Evolutionary conservation across 2,113 vertebrate species (phyloP).

Genomic region (Sphyrna mokarran): DNA sequence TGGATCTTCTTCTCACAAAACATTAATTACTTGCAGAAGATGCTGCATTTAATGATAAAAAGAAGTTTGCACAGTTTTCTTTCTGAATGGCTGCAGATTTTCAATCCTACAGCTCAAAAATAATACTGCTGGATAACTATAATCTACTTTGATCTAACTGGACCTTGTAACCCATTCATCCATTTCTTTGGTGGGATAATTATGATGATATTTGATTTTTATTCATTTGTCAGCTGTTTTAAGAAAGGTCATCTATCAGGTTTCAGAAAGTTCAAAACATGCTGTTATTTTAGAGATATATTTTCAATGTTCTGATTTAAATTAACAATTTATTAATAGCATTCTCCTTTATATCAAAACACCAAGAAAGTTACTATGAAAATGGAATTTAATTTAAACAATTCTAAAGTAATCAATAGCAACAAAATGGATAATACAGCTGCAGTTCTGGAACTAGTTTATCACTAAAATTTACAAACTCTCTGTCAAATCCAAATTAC

Average conservation of each 20-base stretch:
- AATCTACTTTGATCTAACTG: background rate
- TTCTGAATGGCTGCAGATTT: background rate
- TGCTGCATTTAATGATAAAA: background rate
- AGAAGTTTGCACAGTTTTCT: background rate
- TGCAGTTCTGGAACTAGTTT: background rate
- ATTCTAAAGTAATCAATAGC: background rate
- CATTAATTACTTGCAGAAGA: background rate
- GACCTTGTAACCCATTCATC: background rate
- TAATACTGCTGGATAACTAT: background rate
- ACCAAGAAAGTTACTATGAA: background rate
- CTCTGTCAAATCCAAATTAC: background rate
- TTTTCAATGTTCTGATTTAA: background rate
- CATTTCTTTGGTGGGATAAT: background rate
- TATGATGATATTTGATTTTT: background rate
- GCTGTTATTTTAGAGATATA: background rate
- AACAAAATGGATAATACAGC: background rate
- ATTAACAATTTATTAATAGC: background rate
- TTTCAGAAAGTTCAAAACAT: background rate
- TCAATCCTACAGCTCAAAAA: background rate
- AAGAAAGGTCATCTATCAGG: background rate
- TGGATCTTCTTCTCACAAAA: background rate
- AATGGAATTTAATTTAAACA: background rate
- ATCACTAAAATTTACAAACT: constrained; percentile 5
- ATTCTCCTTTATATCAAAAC: background rate
- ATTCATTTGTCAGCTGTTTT: background rate